Percentiles rank a stretch among this genome's conserved stretches.
phyloP scores from a whole-genome alignment of 2,888 invertebrate genomes.

The Strigamia crassipes region DNA sequence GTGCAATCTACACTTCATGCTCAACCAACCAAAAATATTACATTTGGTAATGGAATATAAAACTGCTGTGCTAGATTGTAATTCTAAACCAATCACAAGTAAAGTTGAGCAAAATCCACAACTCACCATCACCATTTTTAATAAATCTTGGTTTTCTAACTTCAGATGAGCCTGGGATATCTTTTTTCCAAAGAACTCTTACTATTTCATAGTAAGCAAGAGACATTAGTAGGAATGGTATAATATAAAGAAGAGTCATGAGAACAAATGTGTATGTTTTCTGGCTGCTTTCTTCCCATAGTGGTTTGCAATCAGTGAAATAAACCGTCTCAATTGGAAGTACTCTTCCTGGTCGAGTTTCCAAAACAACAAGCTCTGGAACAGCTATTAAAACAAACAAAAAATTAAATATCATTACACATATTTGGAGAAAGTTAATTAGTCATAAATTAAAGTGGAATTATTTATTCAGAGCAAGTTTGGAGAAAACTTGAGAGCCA shows the following conservation, averaged over 20 bases:
- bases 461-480: too few species aligned
- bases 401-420: background rate
- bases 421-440: too few species aligned
- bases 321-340: slow-evolving; percentile 64
- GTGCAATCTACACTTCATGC: too few species aligned
- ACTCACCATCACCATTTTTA: background rate
- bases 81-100: background rate
- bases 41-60: too few species aligned
- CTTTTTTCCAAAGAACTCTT: slow-evolving; percentile 77
- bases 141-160: background rate
- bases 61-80: too few species aligned
- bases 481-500: too few species aligned
- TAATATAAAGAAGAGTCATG: slow-evolving; percentile 72
- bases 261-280: slow-evolving; percentile 69
- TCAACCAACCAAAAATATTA: too few species aligned
- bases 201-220: slow-evolving; percentile 84
- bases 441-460: too few species aligned
- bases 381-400: slow-evolving; percentile 66
- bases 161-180: slow-evolving; percentile 68
- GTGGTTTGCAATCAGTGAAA: slow-evolving; percentile 72
- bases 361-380: slow-evolving; percentile 76
- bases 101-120: too few species aligned
- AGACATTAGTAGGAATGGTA: slow-evolving; percentile 81
- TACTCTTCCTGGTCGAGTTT: slow-evolving; percentile 63
- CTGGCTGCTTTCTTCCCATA: slow-evolving; percentile 73